These are phyloP conservation scores for Buphagus erythrorhynchus DNA, from an alignment of 2,797 vertebrate genomes.

Conservation along the genomic window DNA sequence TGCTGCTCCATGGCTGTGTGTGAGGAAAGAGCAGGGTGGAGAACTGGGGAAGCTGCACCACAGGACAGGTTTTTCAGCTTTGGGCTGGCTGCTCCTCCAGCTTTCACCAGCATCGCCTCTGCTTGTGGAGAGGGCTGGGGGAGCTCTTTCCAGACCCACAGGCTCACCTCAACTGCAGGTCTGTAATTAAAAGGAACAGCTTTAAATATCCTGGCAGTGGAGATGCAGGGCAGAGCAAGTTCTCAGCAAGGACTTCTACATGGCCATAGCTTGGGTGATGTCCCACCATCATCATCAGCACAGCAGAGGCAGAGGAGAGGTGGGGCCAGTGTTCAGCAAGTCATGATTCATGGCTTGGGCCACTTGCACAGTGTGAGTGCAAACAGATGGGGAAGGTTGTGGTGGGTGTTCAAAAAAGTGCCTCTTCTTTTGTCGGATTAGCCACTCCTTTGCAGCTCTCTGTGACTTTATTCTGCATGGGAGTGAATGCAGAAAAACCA, in stretches of 20 bases:
- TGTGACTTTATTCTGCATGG: background rate
- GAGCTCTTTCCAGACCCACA: background rate
- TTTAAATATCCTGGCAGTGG: background rate
- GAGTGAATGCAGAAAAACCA: background rate
- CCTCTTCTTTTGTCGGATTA: background rate
- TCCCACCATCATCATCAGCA: background rate
- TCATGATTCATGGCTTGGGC: background rate
- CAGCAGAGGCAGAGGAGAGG: background rate
- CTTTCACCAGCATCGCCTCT: rapidly evolving
- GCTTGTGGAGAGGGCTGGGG: background rate
- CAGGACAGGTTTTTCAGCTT: background rate
- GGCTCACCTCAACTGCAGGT: background rate
- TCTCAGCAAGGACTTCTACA: background rate
- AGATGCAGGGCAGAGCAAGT: rapidly evolving
- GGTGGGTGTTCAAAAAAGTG: background rate
- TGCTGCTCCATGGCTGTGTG: background rate
- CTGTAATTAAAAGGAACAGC: background rate
- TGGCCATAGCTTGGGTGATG: rapidly evolving
- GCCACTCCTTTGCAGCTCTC: background rate
- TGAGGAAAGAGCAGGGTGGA: background rate
- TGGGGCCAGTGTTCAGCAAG: background rate
- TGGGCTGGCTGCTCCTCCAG: background rate
- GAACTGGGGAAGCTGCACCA: rapidly evolving
- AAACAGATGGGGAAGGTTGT: background rate
- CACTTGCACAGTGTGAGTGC: background rate